Percentiles rank a stretch among this genome's conserved stretches.
Evolutionary conservation across 2,113 vertebrate species (phyloP).

Genomic region (Pollachius pollachius): DNA sequence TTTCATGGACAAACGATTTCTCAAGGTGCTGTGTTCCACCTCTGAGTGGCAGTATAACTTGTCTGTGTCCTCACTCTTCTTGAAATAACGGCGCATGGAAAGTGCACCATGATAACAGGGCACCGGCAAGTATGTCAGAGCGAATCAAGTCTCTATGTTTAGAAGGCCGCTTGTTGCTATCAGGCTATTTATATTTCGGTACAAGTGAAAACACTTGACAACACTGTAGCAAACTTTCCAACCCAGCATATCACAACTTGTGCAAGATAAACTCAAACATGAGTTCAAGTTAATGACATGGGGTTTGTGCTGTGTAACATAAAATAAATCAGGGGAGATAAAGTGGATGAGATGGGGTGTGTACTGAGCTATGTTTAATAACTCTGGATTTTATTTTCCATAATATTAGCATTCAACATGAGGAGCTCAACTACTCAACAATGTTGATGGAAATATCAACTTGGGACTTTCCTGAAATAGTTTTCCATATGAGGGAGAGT

Average conservation of each 20-base stretch:
- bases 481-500: background rate
- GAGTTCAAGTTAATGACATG: conserved; percentile 15
- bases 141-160: conserved; percentile 58
- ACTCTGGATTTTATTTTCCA: no score
- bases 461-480: no score
- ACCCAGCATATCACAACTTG: conserved; percentile 12
- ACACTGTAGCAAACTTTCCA: conserved; percentile 4
- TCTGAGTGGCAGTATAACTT: no score
- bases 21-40: no score
- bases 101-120: conserved; percentile 54
- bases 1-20: no score
- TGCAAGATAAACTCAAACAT: conserved; percentile 7
- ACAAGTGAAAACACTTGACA: conserved; percentile 37
- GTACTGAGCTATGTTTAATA: no score
- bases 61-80: background rate
- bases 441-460: no score
- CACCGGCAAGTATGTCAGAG: conserved; percentile 40
- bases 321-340: no score
- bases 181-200: conserved; percentile 43
- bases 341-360: no score
- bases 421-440: no score
- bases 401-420: no score
- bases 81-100: conserved; percentile 48
- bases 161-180: conserved; percentile 61
- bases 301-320: no score